Base-by-base conservation (phyloP, 2,888 invertebrate species). In the Hyposoter didymator region DNA sequence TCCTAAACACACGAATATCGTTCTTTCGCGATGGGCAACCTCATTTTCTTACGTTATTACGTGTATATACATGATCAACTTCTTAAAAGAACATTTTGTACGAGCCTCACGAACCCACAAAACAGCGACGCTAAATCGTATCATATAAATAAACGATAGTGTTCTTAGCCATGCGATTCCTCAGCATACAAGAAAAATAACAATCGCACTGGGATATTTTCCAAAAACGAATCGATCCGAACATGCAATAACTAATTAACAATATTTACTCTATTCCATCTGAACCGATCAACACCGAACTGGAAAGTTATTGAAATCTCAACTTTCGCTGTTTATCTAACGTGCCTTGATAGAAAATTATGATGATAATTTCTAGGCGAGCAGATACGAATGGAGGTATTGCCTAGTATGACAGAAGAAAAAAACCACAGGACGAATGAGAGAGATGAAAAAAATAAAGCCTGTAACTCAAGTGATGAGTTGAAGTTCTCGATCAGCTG, bases 1-100 rank as follows among this genome's bases (percentile, higher is more conserved):
- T 85, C 79, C 72, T 85, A 70, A 85, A 76, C 78, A 79, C 85
- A 73, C 85, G 78, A 85, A 83, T 83, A 83, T 73, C 80, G 79
- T 59, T 82, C 72, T 82, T 79, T 74, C 72, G 79, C 66, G 74
- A 74, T 80, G 69, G 32, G 64, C 59, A 78, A 67, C 59, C 79
- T 80, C 76, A 73, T 85, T 79, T 82, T 85, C 75, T 64, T 66
- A 72, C 47, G 69, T 74, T 66, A 70, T 82, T 69, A 66, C 43
- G n/a, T 67, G 43, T 32, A 73, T 43, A 5, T 22, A 66, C 14
- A 67, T 14, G 12, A 22, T 22, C 17, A 49, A 47, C 22, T 14
- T 64, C n/a, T 19, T 72, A 70, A 75, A 80, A 75, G 62, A 19
- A 72, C 47, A 22, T 49, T 19, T 66, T 66, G 59, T 66, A n/a